Percentiles rank a stretch among this genome's conserved stretches.
Evolutionary conservation across 2,797 vertebrate species (phyloP).

Genomic region (Vultur gryphus): DNA sequence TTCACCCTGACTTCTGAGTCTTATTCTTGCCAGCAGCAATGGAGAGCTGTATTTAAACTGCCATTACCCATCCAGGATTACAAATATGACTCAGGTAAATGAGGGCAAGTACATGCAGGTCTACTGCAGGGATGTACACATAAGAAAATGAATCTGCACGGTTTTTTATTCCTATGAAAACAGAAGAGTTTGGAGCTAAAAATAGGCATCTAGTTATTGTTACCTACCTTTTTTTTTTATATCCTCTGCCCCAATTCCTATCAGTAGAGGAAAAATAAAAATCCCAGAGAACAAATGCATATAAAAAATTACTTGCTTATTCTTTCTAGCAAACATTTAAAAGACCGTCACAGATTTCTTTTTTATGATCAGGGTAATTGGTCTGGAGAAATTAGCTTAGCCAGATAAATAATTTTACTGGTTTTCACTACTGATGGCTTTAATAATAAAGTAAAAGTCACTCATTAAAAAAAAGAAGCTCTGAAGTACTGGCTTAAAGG

Average conservation of each 20-base stretch:
- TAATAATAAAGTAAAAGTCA: not conserved
- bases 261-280: constrained; percentile 21
- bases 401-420: not conserved
- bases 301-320: not conserved
- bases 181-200: constrained; percentile 21
- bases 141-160: not conserved
- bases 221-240: not conserved
- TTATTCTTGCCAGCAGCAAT: not conserved
- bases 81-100: constrained; percentile 24
- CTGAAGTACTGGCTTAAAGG: not conserved
- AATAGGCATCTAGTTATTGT: not conserved
- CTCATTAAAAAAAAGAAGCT: not conserved
- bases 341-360: not conserved
- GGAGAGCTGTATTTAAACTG: constrained; percentile 5
- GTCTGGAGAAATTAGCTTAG: not conserved
- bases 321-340: not conserved
- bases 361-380: not conserved
- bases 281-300: not conserved
- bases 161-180: not conserved
- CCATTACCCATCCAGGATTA: not conserved
- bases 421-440: not conserved
- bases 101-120: constrained; percentile 28
- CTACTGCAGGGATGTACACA: not conserved
- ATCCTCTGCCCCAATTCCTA: not conserved
- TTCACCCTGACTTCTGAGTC: not conserved